Conservation (phyloP, 2,888 invertebrate species). For the Salticus scenicus region DNA sequence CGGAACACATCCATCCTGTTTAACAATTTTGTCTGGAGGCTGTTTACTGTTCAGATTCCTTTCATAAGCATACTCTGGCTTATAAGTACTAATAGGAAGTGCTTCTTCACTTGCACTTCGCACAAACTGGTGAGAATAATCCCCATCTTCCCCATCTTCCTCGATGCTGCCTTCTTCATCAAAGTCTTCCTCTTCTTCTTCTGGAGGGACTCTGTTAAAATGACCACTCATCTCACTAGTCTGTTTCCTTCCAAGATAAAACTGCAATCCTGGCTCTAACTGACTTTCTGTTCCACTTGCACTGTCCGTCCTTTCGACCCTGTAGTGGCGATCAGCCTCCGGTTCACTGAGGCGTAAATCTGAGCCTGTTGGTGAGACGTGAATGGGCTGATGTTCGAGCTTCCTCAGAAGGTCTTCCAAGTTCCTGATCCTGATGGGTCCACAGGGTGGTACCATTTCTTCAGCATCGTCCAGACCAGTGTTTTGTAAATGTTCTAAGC, state of each 20-base stretch:
- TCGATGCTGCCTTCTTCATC: conserved; percentile 70
- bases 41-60: conserved; percentile 71
- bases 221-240: conserved; percentile 76
- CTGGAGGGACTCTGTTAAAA: conserved; percentile 76
- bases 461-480: conserved; percentile 80
- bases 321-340: conserved; percentile 88
- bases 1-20: conserved; percentile 72
- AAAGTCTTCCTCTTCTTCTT: conserved; percentile 71
- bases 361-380: conserved; percentile 89
- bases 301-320: conserved; percentile 68
- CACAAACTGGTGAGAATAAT: conserved; percentile 70
- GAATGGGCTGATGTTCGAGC: conserved; percentile 73
- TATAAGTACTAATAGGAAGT: conserved; percentile 70
- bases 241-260: conserved; percentile 34
- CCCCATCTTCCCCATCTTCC: conserved; percentile 58
- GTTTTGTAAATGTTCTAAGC: conserved; percentile 70
- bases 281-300: conserved; percentile 72
- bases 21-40: conserved; percentile 71
- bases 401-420: conserved; percentile 89
- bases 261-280: conserved; percentile 54
- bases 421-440: conserved; percentile 90
- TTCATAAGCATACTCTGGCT: conserved; percentile 71
- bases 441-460: conserved; percentile 83
- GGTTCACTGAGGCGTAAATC: conserved; percentile 90
- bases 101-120: conserved; percentile 73